phyloP scores from a whole-genome alignment of 2,113 vertebrate species.

The Sitta europaea region DNA sequence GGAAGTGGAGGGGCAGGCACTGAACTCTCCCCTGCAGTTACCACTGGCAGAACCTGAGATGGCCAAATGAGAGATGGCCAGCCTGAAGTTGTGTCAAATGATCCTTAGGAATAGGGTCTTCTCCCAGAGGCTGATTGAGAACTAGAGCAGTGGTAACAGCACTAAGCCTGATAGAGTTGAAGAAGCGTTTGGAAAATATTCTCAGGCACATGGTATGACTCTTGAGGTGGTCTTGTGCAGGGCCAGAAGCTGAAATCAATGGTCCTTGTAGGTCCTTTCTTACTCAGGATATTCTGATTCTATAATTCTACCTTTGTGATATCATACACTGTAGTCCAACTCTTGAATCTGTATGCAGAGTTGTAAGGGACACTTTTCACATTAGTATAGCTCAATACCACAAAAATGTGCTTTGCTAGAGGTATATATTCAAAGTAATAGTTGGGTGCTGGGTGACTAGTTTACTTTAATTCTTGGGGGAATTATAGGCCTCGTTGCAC shows the following conservation, averaged over 20 bases:
- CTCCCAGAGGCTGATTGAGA: not conserved
- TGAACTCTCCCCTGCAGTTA: too few relatives aligned
- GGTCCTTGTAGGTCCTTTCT: not conserved
- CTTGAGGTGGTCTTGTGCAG: not conserved
- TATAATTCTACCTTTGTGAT: not conserved
- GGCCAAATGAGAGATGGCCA: rapidly evolving
- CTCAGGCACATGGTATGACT: not conserved
- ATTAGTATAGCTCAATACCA: not conserved
- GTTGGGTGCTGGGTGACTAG: not conserved
- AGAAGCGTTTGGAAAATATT: not conserved
- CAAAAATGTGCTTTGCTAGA: not conserved
- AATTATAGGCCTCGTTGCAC: not conserved
- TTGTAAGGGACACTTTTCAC: not conserved
- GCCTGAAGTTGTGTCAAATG: too few relatives aligned
- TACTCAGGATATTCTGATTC: not conserved
- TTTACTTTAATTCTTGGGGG: not conserved
- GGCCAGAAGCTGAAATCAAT: not conserved
- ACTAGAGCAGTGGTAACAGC: not conserved
- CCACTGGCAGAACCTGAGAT: not conserved
- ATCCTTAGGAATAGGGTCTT: not conserved
- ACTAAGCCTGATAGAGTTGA: not conserved
- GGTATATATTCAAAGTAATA: not conserved
- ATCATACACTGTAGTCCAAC: not conserved
- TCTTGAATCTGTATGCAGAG: not conserved
- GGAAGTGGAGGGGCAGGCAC: not conserved